Evolutionary conservation across 2,888 invertebrate species (phyloP).

Genomic region (Arctia plantaginis): DNA sequence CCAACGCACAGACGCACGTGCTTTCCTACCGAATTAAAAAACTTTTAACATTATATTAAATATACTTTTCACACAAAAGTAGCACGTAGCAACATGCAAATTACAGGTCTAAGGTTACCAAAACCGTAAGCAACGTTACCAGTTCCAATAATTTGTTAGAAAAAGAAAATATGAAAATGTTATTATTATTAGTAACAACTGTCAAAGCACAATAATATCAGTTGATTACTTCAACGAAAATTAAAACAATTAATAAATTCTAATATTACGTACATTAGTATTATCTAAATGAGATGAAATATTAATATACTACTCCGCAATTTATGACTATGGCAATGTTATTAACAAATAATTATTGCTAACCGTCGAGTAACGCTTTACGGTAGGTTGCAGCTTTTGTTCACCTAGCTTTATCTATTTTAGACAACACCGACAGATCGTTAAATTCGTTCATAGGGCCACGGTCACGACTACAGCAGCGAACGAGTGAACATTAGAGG

Average conservation of each 20-base stretch:
- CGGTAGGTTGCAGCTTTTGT: not conserved
- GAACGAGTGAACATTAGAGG: not conserved
- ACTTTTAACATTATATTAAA: conserved; percentile 34
- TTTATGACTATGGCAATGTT: not conserved
- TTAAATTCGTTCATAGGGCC: not conserved
- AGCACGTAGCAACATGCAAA: conserved; percentile 44
- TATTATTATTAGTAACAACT: conserved; percentile 31
- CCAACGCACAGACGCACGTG: conserved; percentile 79
- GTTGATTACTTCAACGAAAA: conserved; percentile 21
- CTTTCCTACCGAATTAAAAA: conserved; percentile 67
- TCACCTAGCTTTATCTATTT: not conserved
- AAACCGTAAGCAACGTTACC: conserved; percentile 22
- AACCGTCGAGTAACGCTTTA: conserved; percentile 19
- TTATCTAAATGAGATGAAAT: conserved; percentile 1
- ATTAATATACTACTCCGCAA: not conserved
- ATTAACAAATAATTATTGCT: conserved; percentile 39
- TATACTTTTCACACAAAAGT: not conserved
- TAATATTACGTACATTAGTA: conserved; percentile 6
- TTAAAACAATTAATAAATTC: not conserved
- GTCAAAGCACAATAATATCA: conserved; percentile 30
- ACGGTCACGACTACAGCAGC: not conserved
- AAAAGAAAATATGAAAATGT: conserved; percentile 31
- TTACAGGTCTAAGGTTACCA: conserved; percentile 24
- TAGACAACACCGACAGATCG: not conserved
- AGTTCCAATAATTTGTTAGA: conserved; percentile 32